Base-by-base conservation (phyloP, 2,888 invertebrate species). In the Trachelus iudaicus region DNA sequence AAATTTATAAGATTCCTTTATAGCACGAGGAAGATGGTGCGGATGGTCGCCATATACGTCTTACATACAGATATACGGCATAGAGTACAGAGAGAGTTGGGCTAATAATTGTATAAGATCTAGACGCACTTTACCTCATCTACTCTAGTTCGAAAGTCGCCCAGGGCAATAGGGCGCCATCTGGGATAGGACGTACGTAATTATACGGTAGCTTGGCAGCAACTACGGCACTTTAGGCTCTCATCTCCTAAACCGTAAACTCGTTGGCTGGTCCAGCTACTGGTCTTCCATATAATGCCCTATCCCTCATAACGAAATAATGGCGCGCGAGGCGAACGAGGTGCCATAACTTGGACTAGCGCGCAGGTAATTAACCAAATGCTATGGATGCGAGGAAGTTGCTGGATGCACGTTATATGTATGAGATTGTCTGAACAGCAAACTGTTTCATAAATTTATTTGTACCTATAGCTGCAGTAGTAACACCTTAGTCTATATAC, bases 231-330 rank as follows among this genome's bases (percentile, higher is more conserved):
- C 80, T 80, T 76, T 75, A 73, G 76, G 69, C 83, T 85, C 86
- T 86, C 86, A 82, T 84, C 85, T 84, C 85, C 85, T 81, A 87
- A 90, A 89, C 87, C 88, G 89, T 91, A 91, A 91, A 91, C 88
- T 90, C 87, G 88, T 88, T 87, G 86, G 85, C 81, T 81, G 79
- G 82, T 87, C 85, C 85, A 79, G 80, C 85, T 91, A 91, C 91
- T 84, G 90, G 91, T 91, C 89, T 91, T 91, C 86, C 88, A 83
- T 88, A 89, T 91, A 91, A 90, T 90, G 85, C 84, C 82, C 86
- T 85, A 85, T 88, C 85, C 85, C 86, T 91, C 87, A 84, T 89
- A 90, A 90, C 87, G 85, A 86, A 89, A 89, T 89, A 90, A 89
- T 87, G 84, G 85, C 83, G 80, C 76, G 82, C 82, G 81, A 77